Evolutionary conservation across 2,888 invertebrate species (phyloP).

Genomic region (Dryobota labecula): DNA sequence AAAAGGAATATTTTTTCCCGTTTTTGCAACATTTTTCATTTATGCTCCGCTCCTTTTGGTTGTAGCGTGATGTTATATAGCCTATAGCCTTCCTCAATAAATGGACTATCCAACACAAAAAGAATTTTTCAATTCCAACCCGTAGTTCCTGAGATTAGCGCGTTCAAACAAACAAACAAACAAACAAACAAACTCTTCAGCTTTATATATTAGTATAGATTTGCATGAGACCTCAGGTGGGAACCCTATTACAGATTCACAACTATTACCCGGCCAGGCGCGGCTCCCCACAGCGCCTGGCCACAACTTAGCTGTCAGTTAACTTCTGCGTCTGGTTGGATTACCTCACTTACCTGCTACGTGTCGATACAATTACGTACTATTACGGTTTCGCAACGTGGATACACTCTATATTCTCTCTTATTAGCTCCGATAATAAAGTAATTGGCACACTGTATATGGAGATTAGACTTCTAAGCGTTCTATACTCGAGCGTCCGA

Average conservation of each 20-base stretch:
- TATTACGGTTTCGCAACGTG: slow-evolving; percentile 79
- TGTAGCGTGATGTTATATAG: too few species aligned
- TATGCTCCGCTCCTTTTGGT: too few species aligned
- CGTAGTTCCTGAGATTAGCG: too few species aligned
- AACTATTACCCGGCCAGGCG: slow-evolving; percentile 78
- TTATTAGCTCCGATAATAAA: slow-evolving; percentile 75
- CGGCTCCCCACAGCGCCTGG: slow-evolving; percentile 73
- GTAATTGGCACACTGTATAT: slow-evolving; percentile 67
- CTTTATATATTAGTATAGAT: too few species aligned
- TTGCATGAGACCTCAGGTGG: slow-evolving; percentile 44
- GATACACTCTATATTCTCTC: slow-evolving; percentile 77
- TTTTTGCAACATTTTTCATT: too few species aligned
- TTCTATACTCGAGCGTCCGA: slow-evolving; percentile 30
- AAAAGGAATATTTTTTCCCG: too few species aligned
- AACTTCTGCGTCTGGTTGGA: slow-evolving; percentile 78
- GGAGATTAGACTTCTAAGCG: slow-evolving; percentile 63
- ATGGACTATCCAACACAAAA: too few species aligned
- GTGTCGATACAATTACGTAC: slow-evolving; percentile 83
- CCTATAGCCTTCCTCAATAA: too few species aligned
- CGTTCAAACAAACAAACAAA: too few species aligned
- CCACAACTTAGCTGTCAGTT: slow-evolving; percentile 70
- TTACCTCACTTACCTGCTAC: slow-evolving; percentile 82
- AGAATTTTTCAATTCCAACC: too few species aligned
- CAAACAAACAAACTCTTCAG: too few species aligned
- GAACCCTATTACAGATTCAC: slow-evolving; percentile 70